Conservation (phyloP, 2,113 vertebrate genomes). For the Glaucomys volans region DNA sequence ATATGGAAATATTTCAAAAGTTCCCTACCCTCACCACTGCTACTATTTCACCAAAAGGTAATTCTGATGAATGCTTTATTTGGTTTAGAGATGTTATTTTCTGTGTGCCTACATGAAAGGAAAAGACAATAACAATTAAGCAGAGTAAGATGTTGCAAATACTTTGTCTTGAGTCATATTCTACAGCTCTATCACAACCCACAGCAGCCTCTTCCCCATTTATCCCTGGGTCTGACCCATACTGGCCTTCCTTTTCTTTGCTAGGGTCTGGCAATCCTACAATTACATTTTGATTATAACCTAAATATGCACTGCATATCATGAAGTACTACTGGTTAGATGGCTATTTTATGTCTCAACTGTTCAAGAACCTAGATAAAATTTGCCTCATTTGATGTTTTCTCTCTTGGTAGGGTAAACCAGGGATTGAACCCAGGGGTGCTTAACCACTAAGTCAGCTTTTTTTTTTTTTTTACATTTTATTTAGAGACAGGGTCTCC, state of each 20-base stretch:
- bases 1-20: not conserved
- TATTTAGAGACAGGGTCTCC: no score
- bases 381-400: not conserved
- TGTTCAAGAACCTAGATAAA: not conserved
- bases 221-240: not conserved
- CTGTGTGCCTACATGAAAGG: not conserved
- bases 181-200: not conserved
- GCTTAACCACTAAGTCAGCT: no score
- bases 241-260: not conserved
- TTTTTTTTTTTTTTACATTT: no score
- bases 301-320: not conserved
- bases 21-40: not conserved
- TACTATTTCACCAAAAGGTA: not conserved
- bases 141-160: not conserved
- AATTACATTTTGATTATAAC: not conserved
- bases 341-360: not conserved
- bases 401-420: no score
- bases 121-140: not conserved
- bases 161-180: not conserved
- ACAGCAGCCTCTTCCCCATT: not conserved
- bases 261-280: not conserved
- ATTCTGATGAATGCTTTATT: not conserved
- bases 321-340: not conserved
- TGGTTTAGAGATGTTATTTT: not conserved
- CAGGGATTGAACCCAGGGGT: no score